phyloP scores from a whole-genome alignment of 2,888 invertebrate species.

The Sarcophaga caerulescens region DNA sequence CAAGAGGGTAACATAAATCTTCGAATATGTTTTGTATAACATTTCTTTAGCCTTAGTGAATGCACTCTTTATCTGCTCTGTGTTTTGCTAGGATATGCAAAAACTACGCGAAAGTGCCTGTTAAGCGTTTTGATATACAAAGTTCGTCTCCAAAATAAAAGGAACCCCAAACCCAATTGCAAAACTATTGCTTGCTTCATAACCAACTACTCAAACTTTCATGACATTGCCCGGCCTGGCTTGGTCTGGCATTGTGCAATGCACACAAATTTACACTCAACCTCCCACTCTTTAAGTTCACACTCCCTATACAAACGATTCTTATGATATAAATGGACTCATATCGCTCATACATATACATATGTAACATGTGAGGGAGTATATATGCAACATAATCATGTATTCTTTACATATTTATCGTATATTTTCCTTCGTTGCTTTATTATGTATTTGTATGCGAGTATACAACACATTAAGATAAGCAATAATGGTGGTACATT shows the following conservation, averaged over 20 bases:
- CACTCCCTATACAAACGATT: background rate
- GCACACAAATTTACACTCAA: background rate
- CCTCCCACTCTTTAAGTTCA: too few relatives aligned
- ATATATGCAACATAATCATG: background rate
- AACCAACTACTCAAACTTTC: conserved; percentile 28
- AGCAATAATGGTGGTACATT: too few relatives aligned
- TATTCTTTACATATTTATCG: background rate
- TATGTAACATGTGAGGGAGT: background rate
- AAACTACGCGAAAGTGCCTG: conserved; percentile 45
- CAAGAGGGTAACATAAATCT: too few relatives aligned
- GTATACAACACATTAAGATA: too few relatives aligned
- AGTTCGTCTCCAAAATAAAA: background rate
- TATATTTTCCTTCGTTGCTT: background rate
- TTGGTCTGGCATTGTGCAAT: background rate
- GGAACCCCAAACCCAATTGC: conserved; percentile 4
- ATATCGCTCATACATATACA: background rate
- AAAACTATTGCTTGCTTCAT: conserved; percentile 32
- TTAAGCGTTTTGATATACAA: conserved; percentile 47
- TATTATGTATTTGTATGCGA: too few relatives aligned
- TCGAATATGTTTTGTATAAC: too few relatives aligned
- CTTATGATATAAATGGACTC: conserved; percentile 36
- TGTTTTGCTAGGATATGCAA: background rate
- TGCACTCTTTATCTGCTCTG: background rate
- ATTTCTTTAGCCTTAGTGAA: background rate
- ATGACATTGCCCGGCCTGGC: conserved; percentile 1